These are phyloP conservation scores for Calonectris borealis DNA, from an alignment of 2,113 vertebrate species.

Conservation along the genomic window DNA sequence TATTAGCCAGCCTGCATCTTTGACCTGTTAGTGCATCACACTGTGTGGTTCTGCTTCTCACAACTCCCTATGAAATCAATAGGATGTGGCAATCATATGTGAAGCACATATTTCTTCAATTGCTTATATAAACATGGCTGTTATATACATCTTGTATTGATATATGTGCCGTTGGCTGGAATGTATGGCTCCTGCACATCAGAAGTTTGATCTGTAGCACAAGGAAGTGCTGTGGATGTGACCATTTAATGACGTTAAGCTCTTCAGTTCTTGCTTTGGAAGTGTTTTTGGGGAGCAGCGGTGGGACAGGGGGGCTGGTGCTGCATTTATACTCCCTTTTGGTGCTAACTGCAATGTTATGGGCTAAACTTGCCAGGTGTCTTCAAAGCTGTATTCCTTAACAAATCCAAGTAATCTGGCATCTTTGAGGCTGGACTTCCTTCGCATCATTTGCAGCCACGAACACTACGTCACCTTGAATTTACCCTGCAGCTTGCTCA, in stretches of 20 bases:
- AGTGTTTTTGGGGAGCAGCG: background rate
- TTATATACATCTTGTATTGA: background rate
- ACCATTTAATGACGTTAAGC: background rate
- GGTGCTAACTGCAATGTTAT: background rate
- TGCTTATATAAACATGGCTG: background rate
- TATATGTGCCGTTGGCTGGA: background rate
- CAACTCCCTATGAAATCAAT: background rate
- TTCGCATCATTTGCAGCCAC: constrained; percentile 94
- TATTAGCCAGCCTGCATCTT: background rate
- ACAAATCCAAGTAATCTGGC: constrained; percentile 87
- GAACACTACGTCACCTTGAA: constrained; percentile 98
- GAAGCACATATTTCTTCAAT: background rate
- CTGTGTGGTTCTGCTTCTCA: background rate
- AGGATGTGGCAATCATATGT: background rate
- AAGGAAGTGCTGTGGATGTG: background rate
- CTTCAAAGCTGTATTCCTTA: constrained; percentile 87
- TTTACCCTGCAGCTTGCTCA: constrained; percentile 93
- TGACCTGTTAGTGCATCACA: background rate
- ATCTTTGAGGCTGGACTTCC: constrained; percentile 93
- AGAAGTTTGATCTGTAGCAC: background rate
- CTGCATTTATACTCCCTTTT: background rate
- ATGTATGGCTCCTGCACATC: background rate
- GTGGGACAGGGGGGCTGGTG: background rate
- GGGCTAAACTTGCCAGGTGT: constrained; percentile 78
- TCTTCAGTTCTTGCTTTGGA: background rate